phyloP scores from a whole-genome alignment of 2,888 invertebrate genomes.

The Cantharis lateralis region DNA sequence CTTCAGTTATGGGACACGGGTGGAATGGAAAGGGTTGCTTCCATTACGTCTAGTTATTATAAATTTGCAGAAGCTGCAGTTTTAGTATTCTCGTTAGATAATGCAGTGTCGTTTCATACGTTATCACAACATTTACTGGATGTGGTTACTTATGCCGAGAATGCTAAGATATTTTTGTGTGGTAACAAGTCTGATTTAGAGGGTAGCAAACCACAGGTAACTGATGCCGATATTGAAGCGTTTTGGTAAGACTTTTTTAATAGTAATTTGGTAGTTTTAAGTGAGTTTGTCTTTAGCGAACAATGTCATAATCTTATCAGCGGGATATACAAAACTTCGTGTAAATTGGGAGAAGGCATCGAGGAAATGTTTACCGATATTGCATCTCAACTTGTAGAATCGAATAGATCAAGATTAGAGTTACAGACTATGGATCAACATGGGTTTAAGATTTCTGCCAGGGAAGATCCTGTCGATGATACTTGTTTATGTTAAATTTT shows the following conservation, averaged over 20 bases:
- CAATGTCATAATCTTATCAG: constrained; percentile 91
- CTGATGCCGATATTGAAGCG: constrained; percentile 84
- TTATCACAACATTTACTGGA: constrained; percentile 91
- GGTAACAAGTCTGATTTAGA: constrained; percentile 89
- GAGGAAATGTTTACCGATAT: constrained; percentile 92
- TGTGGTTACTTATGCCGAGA: constrained; percentile 92
- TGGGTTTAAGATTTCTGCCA: constrained; percentile 74
- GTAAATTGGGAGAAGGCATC: constrained; percentile 83
- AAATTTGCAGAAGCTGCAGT: constrained; percentile 95
- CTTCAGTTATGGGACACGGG: constrained; percentile 96
- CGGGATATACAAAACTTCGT: constrained; percentile 87
- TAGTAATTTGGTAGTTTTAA: not conserved
- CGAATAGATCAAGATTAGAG: constrained; percentile 82
- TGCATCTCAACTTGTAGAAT: constrained; percentile 77
- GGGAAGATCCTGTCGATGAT: constrained; percentile 60
- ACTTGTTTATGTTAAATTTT: constrained; percentile 57
- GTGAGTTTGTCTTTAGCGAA: constrained; percentile 64
- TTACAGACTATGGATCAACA: constrained; percentile 78
- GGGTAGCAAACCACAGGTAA: constrained; percentile 74
- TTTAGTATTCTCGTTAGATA: constrained; percentile 87
- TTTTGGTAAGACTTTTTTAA: constrained; percentile 68
- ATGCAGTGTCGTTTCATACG: constrained; percentile 89
- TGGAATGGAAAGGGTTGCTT: constrained; percentile 95
- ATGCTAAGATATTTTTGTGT: constrained; percentile 93
- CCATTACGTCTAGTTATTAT: constrained; percentile 93